A percentile compares a stretch with the other conserved stretches of the same genome.
Conservation (phyloP, 2,797 vertebrate genomes). For the Sebastes cheni region DNA sequence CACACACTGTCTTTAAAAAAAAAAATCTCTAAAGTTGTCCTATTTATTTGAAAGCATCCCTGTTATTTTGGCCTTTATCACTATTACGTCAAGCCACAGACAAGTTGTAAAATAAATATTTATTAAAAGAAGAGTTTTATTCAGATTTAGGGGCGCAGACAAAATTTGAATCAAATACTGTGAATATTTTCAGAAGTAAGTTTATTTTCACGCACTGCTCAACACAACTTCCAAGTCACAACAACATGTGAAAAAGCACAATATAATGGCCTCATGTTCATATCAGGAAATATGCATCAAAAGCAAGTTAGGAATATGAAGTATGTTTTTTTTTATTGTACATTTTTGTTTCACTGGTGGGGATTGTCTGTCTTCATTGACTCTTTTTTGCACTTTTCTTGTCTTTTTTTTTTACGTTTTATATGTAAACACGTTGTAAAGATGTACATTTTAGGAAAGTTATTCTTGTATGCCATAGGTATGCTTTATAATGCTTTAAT, state of each 20-base stretch:
- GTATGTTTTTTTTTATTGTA: conserved; percentile 70
- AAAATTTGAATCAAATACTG: conserved; percentile 75
- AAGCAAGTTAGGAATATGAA: conserved; percentile 76
- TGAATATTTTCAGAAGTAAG: conserved; percentile 73
- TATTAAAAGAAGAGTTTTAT: conserved; percentile 70
- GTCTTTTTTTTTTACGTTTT: conserved; percentile 69
- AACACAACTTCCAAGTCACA: conserved; percentile 52
- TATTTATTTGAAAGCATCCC: conserved; percentile 70
- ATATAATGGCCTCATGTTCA: conserved; percentile 54
- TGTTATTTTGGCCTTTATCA: conserved; percentile 27
- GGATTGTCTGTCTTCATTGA: conserved; percentile 75
- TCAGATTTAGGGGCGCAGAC: conserved; percentile 42
- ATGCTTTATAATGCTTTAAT: conserved; percentile 79
- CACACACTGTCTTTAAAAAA: conserved; percentile 18
- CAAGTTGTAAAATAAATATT: conserved; percentile 78
- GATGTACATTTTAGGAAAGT: conserved; percentile 85
- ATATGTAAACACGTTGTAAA: conserved; percentile 87
- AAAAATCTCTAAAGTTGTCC: conserved; percentile 31
- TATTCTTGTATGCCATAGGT: conserved; percentile 81
- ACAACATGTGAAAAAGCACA: conserved; percentile 58
- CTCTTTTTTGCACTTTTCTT: conserved; percentile 80
- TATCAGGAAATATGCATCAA: conserved; percentile 65
- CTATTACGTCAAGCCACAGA: conserved; percentile 42
- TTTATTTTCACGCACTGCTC: conserved; percentile 70
- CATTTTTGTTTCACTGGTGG: conserved; percentile 75